These are phyloP conservation scores for Coilia nasus DNA, from an alignment of 2,797 vertebrate species.

Conservation along the genomic window DNA sequence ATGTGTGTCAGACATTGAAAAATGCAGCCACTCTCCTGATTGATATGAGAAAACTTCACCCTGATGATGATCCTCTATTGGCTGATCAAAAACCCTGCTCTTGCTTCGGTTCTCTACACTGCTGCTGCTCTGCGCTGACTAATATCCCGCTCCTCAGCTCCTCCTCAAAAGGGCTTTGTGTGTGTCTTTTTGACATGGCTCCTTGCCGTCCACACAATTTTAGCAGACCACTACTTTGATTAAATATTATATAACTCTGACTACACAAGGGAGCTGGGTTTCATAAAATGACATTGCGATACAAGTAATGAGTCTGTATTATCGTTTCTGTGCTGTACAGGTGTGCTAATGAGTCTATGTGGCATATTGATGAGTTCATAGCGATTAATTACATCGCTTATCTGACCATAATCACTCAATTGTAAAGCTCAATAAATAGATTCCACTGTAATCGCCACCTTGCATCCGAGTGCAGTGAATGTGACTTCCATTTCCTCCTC, in stretches of 20 bases:
- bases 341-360: neutral
- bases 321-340: neutral
- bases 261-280: neutral
- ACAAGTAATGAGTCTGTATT: neutral
- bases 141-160: neutral
- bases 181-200: neutral
- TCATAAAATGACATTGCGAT: neutral
- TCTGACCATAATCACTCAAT: slow-evolving; percentile 61
- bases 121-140: neutral
- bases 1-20: neutral
- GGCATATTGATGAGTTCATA: slow-evolving; percentile 35
- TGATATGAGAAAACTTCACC: slow-evolving; percentile 10
- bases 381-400: slow-evolving; percentile 58
- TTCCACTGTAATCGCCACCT: slow-evolving; percentile 52
- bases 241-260: neutral
- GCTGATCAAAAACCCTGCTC: slow-evolving; percentile 6
- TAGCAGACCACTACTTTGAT: neutral
- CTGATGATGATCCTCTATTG: neutral
- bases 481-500: slow-evolving; percentile 56
- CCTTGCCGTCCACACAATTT: neutral
- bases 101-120: neutral
- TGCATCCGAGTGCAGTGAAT: slow-evolving; percentile 60
- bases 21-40: neutral
- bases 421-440: slow-evolving; percentile 58
- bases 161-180: neutral